Base-by-base conservation (phyloP, 2,797 vertebrate genomes). In the Telmatherina bonti region DNA sequence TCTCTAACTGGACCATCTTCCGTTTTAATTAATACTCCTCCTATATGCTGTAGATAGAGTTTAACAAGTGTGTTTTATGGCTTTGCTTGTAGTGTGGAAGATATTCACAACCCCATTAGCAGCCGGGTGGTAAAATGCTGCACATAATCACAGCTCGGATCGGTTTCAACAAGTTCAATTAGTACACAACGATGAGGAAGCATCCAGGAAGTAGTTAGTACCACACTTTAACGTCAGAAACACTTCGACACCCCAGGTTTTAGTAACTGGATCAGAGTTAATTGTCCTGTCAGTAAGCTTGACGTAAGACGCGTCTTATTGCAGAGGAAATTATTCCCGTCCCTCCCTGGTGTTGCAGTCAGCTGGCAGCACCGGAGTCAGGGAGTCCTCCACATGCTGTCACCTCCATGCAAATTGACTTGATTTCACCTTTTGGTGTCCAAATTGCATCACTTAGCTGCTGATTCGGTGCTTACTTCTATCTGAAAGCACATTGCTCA, bases 381-480 rank as follows among this genome's bases (percentile, higher is more conserved):
- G 77, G 63, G 57, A 76, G 69, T 58, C 70, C 57, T 83, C 75
- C 16, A 60, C 75, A 18, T 29, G 56, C 75, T 82, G 84, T 74
- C 82, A 72, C 66, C 76, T 57, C 54, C 76, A 75, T 88, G 83
- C 77, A 88, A 81, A 89, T 83, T 47, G 35, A 74, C 65, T 55
- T 45, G 67, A 84, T 89, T 88, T 88, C 90, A 79, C 81, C 54
- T 84, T 63, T 78, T 57, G 59, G 57, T 68, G 82, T 85, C 70
- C 73, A 87, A 78, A 86, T 93, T 92, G 86, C 90, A 85, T 92
- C 92, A 93, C 76, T 85, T 83, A 78, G 67, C 82, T 76, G 31
- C 80, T 60, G 63, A 79, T 72, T 76, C 51, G 62, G 55, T 62
- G 64, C 78, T 73, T 60, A 43, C 45, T 47, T 74, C 5, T 24